These are phyloP conservation scores for Sinocyclocheilus anshuiensis DNA, from an alignment of 2,113 vertebrate genomes.

Conservation along the genomic window DNA sequence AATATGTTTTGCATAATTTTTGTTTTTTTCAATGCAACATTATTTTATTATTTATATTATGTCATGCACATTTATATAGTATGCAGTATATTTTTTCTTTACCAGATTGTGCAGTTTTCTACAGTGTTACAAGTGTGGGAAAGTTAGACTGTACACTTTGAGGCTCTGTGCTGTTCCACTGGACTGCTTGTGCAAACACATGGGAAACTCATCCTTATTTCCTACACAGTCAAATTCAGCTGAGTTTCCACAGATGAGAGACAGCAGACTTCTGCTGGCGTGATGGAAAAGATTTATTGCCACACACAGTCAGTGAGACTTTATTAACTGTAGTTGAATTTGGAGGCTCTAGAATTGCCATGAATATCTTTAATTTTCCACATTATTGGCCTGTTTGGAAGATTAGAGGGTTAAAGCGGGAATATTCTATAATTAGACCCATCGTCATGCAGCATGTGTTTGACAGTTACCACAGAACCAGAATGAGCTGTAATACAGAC, in stretches of 20 bases:
- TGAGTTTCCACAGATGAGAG: constrained; percentile 4
- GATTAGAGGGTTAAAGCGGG: neutral
- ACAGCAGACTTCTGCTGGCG: constrained; percentile 3
- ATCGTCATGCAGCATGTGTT: constrained; percentile 24
- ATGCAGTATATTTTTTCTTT: neutral
- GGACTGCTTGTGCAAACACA: constrained; percentile 11
- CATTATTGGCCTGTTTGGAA: constrained; percentile 4
- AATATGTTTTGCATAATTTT: neutral
- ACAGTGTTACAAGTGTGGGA: neutral
- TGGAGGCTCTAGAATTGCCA: neutral
- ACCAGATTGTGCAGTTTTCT: neutral
- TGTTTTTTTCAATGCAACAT: neutral
- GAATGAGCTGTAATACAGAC: neutral
- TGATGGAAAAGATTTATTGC: neutral
- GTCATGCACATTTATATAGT: neutral
- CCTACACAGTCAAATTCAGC: neutral
- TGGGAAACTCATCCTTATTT: constrained; percentile 14
- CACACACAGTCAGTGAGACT: neutral
- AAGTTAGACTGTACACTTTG: neutral
- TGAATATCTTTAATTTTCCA: constrained; percentile 6
- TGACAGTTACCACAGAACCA: constrained; percentile 23
- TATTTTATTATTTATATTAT: neutral
- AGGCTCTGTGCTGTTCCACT: neutral
- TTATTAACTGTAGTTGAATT: neutral
- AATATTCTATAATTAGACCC: constrained; percentile 42